A percentile compares a stretch with the other conserved stretches of the same genome.
These are phyloP conservation scores for Ditylenchus dipsaci DNA, from an alignment of 1,140 invertebrate genomes.

Conservation along the genomic window DNA sequence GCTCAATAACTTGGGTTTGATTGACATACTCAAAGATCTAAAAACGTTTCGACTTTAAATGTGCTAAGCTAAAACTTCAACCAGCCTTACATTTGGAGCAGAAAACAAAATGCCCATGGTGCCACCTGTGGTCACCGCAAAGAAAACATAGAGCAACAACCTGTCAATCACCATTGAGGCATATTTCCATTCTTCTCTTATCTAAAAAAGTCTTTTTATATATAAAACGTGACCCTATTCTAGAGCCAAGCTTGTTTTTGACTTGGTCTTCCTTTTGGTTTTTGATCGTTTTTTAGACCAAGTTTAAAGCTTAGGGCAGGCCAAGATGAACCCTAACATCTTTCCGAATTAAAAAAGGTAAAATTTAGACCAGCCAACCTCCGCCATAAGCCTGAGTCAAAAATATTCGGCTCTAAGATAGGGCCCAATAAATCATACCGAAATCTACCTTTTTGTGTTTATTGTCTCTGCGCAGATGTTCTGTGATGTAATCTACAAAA, in stretches of 20 bases:
- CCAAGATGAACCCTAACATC: neutral
- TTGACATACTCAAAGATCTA: constrained; percentile 89
- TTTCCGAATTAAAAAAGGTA: constrained; percentile 10
- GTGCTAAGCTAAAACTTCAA: too few relatives aligned
- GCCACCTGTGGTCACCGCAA: constrained; percentile 81
- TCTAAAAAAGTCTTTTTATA: constrained; percentile 17
- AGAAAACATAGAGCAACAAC: constrained; percentile 89
- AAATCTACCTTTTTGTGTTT: too few relatives aligned
- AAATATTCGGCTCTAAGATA: too few relatives aligned
- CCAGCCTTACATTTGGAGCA: constrained; percentile 92
- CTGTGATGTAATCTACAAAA: too few relatives aligned
- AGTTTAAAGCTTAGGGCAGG: neutral
- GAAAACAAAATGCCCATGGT: constrained; percentile 93
- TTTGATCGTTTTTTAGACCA: neutral
- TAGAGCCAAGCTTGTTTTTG: neutral
- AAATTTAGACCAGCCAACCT: too few relatives aligned
- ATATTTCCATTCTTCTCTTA: constrained; percentile 60
- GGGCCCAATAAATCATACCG: too few relatives aligned
- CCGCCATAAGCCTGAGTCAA: too few relatives aligned
- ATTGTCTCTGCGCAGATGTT: too few relatives aligned
- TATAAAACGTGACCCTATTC: neutral
- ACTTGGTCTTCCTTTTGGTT: too few relatives aligned
- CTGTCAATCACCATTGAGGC: constrained; percentile 92
- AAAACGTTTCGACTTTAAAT: too few relatives aligned
- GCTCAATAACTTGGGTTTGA: constrained; percentile 15